A percentile compares a stretch with the other conserved stretches of the same genome.
phyloP scores from a whole-genome alignment of 1,140 invertebrate species.

The Drosophila tropicalis region DNA sequence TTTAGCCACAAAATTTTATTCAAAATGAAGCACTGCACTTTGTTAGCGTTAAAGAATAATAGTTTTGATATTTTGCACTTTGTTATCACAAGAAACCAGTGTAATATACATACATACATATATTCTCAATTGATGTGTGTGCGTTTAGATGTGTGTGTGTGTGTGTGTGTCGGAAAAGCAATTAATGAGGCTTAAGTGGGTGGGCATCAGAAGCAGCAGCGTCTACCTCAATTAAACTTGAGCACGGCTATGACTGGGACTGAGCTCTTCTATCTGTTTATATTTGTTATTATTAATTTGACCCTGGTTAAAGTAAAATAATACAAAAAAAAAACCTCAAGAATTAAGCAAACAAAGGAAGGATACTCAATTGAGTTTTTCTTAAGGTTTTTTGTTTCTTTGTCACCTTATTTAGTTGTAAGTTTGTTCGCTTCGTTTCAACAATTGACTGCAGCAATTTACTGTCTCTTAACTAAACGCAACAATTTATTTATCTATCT shows the following conservation, averaged over 20 bases:
- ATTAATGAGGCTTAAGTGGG: conserved; percentile 44
- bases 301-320: neutral
- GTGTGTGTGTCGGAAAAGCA: conserved; percentile 12
- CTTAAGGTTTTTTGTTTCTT: neutral
- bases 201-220: conserved; percentile 2
- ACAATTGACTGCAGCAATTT: conserved; percentile 24
- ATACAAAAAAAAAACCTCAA: neutral
- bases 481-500: conserved; percentile 51
- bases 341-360: conserved; percentile 2
- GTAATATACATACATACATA: neutral
- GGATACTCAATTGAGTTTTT: neutral
- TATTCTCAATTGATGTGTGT: neutral
- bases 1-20: no score
- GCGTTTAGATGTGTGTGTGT: neutral
- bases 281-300: conserved; percentile 13
- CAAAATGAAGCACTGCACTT: no score
- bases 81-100: neutral
- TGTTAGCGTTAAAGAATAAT: no score
- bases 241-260: neutral
- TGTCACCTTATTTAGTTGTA: conserved; percentile 5
- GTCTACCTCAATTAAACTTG: conserved; percentile 11
- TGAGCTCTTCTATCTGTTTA: conserved; percentile 8
- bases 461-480: conserved; percentile 29
- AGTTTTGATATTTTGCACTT: neutral
- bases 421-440: conserved; percentile 27